Evolutionary conservation across 53 echinoderm and acorn worm species (phyloP).

Genomic region (Luidia sarsii): DNA sequence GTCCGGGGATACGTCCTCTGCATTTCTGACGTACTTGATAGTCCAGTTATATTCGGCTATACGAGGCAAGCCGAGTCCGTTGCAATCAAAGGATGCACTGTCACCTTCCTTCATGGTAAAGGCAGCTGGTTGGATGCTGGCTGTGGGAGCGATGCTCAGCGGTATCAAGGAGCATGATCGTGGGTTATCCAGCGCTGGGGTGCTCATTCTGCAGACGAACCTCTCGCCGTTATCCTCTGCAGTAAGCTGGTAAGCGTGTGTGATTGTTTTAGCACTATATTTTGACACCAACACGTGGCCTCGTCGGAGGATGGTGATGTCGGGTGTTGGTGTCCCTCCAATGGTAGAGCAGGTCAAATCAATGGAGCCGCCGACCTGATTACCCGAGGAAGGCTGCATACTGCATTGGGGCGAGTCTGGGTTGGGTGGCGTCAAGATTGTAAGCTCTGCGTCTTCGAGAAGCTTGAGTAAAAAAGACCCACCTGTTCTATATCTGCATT

Average conservation of each 20-base stretch:
- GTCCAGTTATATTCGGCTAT: constrained; percentile 27
- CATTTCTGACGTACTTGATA: background rate
- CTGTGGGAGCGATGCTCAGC: constrained; percentile 16
- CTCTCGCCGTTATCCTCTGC: constrained; percentile 22
- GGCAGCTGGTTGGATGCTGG: background rate
- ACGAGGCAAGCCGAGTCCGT: constrained; percentile 9
- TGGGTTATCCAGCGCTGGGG: constrained; percentile 17
- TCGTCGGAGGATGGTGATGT: no score
- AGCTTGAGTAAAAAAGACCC: background rate
- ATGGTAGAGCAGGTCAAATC: background rate
- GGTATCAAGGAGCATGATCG: constrained; percentile 37
- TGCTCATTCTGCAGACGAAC: constrained; percentile 24
- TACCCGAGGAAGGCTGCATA: background rate
- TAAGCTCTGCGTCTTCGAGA: background rate
- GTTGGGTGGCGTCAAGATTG: background rate
- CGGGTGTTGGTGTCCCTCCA: background rate
- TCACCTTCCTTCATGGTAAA: constrained; percentile 10
- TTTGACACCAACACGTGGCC: background rate
- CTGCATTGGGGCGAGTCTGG: background rate
- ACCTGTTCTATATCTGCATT: background rate
- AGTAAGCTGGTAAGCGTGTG: background rate
- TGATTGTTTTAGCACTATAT: background rate
- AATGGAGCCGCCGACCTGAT: background rate
- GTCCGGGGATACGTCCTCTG: no score
- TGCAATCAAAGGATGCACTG: background rate